These are phyloP conservation scores for Ceratothoa steindachneri DNA, from an alignment of 2,888 invertebrate species.

Conservation along the genomic window DNA sequence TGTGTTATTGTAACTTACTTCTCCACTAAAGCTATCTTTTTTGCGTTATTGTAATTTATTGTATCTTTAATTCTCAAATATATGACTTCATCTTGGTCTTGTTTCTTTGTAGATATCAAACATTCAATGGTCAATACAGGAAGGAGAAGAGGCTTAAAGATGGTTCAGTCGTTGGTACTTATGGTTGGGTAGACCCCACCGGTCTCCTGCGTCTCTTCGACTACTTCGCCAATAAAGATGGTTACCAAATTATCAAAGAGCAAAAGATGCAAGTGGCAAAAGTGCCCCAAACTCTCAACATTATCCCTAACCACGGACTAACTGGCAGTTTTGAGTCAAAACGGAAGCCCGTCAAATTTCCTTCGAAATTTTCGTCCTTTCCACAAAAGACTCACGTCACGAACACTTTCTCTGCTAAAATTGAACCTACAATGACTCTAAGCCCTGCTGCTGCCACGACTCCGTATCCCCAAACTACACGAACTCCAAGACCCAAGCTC, in stretches of 20 bases:
- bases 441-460: too few relatives aligned
- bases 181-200: conserved; percentile 81
- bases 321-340: not conserved
- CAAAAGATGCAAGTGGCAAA: conserved; percentile 54
- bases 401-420: not conserved
- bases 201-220: conserved; percentile 76
- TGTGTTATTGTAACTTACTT: too few relatives aligned
- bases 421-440: not conserved
- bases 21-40: too few relatives aligned
- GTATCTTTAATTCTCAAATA: too few relatives aligned
- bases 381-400: not conserved
- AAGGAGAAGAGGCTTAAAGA: conserved; percentile 75
- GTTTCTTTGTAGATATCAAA: conserved; percentile 65
- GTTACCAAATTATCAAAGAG: conserved; percentile 78
- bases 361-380: too few relatives aligned
- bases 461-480: too few relatives aligned
- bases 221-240: conserved; percentile 79
- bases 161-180: conserved; percentile 69
- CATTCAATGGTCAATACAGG: conserved; percentile 79
- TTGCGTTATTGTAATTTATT: too few relatives aligned
- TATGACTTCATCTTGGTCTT: too few relatives aligned
- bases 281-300: not conserved
- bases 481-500: not conserved
- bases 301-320: not conserved
- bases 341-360: not conserved